Base-by-base conservation (phyloP, 2,888 invertebrate genomes). In the Piscicola geometra region DNA sequence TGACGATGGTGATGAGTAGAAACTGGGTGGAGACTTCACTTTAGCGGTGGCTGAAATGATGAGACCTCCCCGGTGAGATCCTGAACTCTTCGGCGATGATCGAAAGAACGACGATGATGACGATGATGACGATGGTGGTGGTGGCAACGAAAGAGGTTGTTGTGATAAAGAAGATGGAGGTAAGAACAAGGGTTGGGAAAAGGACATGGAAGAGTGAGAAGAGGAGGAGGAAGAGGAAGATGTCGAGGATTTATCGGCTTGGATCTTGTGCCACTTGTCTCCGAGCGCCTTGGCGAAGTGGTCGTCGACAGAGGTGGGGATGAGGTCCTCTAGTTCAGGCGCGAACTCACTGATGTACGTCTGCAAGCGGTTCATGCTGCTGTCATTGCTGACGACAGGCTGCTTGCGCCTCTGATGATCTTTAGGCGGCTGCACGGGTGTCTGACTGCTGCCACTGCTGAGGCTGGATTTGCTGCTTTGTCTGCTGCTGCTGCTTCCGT, bases 211-310 rank as follows among this genome's bases (percentile, higher is more conserved):
- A 41, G 41, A 41, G 41, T 41, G 41, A 9, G 41, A 41, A 41
- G 41, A 41, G 21, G 60, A 56, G 25, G 60, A 56, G 21, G 60
- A 25, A n/a, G 21, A 25, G n/a, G 60, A 25, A 21, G 32, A 47
- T 50, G 52, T 30, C 25, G 15, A 30, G 9, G 52, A 33, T 64
- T 3, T 21, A 15, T 76, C 73, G 9, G 83, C 83, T 73, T 84
- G 84, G 50, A 85, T 82, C 77, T 81, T 78, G 28, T 81, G 79
- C 93, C 93, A 93, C 0, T 92, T 93, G 76, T 82, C 83, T 81
- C 92, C 92, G 69, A 94, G 87, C 0, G 94, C 93, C 87, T 94
- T 94, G 52, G 93, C 92, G 86, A 94, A 94, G 84, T 94, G 94
- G 84, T 94, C 93, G 86, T 94, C 93, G 56, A 94, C 93, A 3